A percentile compares a stretch with the other conserved stretches of the same genome.
Conservation (phyloP, 2,888 invertebrate genomes). For the Stenoptilia bipunctidactyla region DNA sequence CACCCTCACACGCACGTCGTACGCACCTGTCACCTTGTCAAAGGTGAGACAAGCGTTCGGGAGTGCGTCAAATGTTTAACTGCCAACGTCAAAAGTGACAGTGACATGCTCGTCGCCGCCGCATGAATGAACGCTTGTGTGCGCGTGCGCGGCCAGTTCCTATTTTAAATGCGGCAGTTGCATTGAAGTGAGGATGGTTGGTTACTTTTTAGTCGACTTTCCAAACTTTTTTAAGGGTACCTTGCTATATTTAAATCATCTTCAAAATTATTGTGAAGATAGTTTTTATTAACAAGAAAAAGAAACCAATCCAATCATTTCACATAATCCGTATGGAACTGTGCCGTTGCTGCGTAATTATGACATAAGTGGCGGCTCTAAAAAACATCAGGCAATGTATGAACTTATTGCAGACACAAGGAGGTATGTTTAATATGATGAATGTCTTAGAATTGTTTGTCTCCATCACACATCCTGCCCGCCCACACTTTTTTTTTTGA, state of each 20-base stretch:
- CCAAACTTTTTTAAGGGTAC: no score
- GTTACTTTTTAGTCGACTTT: not conserved
- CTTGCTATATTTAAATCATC: no score
- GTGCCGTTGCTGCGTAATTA: conserved; percentile 10
- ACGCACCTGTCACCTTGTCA: conserved; percentile 94
- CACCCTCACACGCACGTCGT: conserved; percentile 98
- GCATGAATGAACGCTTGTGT: conserved; percentile 1
- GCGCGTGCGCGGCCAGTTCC: conserved; percentile 12
- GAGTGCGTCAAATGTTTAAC: conserved; percentile 5
- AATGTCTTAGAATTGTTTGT: conserved; percentile 21
- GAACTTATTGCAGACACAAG: conserved; percentile 20
- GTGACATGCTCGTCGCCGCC: not conserved
- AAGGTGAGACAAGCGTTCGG: conserved; percentile 76
- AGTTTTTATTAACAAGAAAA: not conserved
- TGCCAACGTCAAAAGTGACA: conserved; percentile 5
- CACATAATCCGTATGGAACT: conserved; percentile 21
- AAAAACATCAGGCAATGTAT: conserved; percentile 33
- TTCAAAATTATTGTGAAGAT: no score
- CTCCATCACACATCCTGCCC: conserved; percentile 12
- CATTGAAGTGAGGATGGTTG: conserved; percentile 12
- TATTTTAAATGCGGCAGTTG: conserved; percentile 18
- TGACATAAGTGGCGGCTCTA: conserved; percentile 11
- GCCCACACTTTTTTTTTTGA: no score
- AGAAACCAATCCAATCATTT: conserved; percentile 1
- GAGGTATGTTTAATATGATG: conserved; percentile 31